Conservation (phyloP, 2,888 invertebrate species). For the Lycaena phlaeas region DNA sequence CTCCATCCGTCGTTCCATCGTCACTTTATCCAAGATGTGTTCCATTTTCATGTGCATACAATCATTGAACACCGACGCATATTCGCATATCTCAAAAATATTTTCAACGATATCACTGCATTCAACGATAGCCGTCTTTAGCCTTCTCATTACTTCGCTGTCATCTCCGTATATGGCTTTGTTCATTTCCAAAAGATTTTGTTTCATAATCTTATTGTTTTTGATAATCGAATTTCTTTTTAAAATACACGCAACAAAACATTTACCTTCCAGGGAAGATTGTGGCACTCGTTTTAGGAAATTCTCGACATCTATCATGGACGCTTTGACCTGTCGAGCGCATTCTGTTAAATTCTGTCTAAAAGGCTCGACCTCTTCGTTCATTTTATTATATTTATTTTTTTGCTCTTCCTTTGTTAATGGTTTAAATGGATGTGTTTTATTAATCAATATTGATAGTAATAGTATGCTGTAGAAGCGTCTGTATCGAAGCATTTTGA, state of each 20-base stretch:
- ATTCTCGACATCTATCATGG: conserved; percentile 46
- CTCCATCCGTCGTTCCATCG: conserved; percentile 57
- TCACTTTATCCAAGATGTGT: conserved; percentile 53
- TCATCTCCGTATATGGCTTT: conserved; percentile 50
- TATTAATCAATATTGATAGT: conserved; percentile 18
- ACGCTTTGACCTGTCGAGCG: conserved; percentile 52
- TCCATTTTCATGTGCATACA: conserved; percentile 68
- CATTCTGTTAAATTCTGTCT: conserved; percentile 54
- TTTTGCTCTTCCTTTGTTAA: conserved; percentile 52
- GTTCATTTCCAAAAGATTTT: conserved; percentile 44
- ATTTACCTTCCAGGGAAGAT: conserved; percentile 46
- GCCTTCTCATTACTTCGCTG: conserved; percentile 43
- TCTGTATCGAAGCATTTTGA: not conserved
- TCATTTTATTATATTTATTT: conserved; percentile 37
- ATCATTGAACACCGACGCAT: conserved; percentile 57
- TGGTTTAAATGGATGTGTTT: conserved; percentile 41
- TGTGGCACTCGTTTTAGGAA: conserved; percentile 56
- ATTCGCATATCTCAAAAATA: conserved; percentile 60
- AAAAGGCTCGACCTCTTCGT: conserved; percentile 50
- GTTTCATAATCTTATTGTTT: conserved; percentile 42
- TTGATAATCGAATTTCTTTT: conserved; percentile 49
- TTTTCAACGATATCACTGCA: conserved; percentile 37
- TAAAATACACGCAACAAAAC: conserved; percentile 59
- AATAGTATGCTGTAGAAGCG: conserved; percentile 3
- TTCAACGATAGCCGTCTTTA: conserved; percentile 41